Percentiles rank a stretch among this genome's conserved stretches.
Evolutionary conservation across 2,113 vertebrate species (phyloP).

Genomic region (Poicephalus meyeri): DNA sequence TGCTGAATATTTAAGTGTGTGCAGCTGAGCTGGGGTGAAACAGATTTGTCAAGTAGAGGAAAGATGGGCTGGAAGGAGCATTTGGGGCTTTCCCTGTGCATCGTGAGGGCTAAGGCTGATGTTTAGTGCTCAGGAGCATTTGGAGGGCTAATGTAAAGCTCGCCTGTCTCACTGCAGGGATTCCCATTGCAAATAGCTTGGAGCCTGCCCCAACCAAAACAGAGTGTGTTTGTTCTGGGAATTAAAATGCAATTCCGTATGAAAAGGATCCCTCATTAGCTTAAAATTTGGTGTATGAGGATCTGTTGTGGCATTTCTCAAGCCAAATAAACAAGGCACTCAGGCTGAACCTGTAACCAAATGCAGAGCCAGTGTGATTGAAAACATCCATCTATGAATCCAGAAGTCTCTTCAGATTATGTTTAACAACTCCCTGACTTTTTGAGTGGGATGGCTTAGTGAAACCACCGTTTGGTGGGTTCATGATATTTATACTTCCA

Average conservation of each 20-base stretch:
- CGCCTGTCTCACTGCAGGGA: rapidly evolving
- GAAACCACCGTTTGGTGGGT: background rate
- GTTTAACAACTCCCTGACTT: background rate
- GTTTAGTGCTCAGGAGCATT: rapidly evolving
- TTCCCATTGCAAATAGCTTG: background rate
- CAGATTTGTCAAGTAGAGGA: background rate
- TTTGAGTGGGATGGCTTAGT: background rate
- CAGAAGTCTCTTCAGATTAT: background rate
- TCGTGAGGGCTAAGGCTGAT: rapidly evolving
- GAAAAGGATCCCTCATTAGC: background rate
- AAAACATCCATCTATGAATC: background rate
- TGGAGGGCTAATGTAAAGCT: background rate
- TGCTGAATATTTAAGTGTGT: background rate
- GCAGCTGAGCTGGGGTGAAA: background rate
- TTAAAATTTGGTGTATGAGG: background rate
- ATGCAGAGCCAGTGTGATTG: background rate
- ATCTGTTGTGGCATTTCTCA: background rate
- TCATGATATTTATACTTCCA: background rate
- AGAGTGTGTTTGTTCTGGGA: background rate
- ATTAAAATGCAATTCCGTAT: background rate
- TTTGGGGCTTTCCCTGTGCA: background rate
- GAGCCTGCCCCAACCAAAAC: rapidly evolving
- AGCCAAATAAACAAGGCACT: background rate
- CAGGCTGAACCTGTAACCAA: background rate
- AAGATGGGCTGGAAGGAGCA: background rate